Base-by-base conservation (phyloP, 1,140 invertebrate species). In the Macrosteles quadrilineatus region DNA sequence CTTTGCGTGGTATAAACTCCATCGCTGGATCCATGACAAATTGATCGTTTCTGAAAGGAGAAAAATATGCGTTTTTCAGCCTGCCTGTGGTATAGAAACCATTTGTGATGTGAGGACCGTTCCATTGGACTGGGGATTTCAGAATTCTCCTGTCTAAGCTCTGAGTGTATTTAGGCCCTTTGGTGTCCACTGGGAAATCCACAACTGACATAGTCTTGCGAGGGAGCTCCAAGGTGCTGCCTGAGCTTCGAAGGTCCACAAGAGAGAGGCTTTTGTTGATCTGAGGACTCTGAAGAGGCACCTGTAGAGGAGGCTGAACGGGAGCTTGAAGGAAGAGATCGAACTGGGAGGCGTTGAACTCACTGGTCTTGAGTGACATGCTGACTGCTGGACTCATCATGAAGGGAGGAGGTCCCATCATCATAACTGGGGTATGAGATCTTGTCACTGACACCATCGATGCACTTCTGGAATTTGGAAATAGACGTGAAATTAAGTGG, bases 331-430 rank as follows among this genome's bases (percentile, higher is more conserved):
- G 27, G 9, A 40, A 31, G 12, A 57, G 43, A 62, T 72, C 47
- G 30, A 72, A 72, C n/a, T 43, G 63, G 14, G 68, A 69, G 17
- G 71, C 68, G 31, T 72, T 72, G 67, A 72, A 72, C 64, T 72
- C 71, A 23, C 71, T 72, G 9, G 17, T 32, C n/a, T 29, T 70
- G 21, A 25, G 14, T 32, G 29, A 1, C 14, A 53, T 53, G 47
- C 9, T 19, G 4, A 19, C 9, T 6, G 21, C 27, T 4, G 27
- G 9, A 12, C 4, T 29, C 47, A 53, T 6, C 21, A 30, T 27
- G 23, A 14, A 9, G 55, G 6, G 25, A 9, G 23, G 21, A 6
- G 55, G 55, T 2, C 6, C 9, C 21, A 23, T 14, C 2, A 59
- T 2, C 14, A 23, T 14, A 4, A 50, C 47, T 6, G 32, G 32